These are phyloP conservation scores for Lithophane socia DNA, from an alignment of 2,888 invertebrate genomes.

Conservation along the genomic window DNA sequence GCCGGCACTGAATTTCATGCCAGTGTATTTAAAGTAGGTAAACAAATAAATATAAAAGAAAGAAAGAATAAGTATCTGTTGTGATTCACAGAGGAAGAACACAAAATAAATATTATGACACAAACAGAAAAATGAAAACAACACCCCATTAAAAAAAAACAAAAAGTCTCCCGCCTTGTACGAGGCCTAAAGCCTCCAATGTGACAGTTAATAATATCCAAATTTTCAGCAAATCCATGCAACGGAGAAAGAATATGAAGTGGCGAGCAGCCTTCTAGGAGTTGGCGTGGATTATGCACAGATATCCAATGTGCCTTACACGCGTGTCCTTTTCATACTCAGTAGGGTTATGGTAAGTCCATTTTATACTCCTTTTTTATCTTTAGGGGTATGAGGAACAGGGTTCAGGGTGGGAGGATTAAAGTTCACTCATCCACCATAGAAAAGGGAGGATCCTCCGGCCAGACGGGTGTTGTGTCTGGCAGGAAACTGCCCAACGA, in stretches of 20 bases:
- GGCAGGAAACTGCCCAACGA: too few species aligned
- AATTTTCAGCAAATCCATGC: slow-evolving; percentile 97
- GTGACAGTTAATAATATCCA: background rate
- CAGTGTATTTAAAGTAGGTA: background rate
- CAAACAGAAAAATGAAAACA: too few species aligned
- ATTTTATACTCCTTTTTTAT: background rate
- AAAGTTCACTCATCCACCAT: too few species aligned
- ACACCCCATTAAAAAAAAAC: background rate
- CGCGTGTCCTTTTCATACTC: slow-evolving; percentile 97
- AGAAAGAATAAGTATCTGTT: background rate
- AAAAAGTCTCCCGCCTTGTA: background rate
- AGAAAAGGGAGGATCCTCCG: too few species aligned
- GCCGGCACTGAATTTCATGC: too few species aligned
- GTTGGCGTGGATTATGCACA: slow-evolving; percentile 99
- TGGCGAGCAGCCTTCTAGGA: slow-evolving; percentile 96
- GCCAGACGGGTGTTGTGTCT: too few species aligned
- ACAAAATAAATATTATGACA: background rate
- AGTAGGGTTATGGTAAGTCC: slow-evolving; percentile 97
- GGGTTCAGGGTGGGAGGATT: too few species aligned
- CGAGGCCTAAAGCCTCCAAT: background rate
- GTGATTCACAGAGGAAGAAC: background rate
- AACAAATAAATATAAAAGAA: background rate
- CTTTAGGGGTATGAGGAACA: background rate
- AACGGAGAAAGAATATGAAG: slow-evolving; percentile 96
- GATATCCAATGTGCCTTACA: slow-evolving; percentile 97